Conservation (phyloP, 2,797 vertebrate species). For the Geotrypetes seraphini region DNA sequence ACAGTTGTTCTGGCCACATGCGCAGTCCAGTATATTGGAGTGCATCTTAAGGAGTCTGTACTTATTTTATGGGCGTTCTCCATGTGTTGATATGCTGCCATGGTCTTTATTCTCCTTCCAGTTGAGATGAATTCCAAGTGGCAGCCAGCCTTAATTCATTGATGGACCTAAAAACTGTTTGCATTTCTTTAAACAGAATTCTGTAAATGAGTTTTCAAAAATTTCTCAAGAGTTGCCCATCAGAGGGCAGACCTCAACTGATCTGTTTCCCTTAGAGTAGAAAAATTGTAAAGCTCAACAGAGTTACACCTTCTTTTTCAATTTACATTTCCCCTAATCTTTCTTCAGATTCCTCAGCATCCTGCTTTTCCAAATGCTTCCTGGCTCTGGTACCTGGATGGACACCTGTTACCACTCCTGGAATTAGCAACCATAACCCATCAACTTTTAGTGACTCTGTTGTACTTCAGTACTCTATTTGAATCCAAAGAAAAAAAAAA, state of each 20-base stretch:
- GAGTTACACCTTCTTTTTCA: not conserved
- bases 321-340: slow-evolving; percentile 1
- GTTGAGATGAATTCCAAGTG: slow-evolving; percentile 63
- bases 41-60: slow-evolving; percentile 5
- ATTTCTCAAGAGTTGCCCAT: slow-evolving; percentile 10
- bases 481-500: no score
- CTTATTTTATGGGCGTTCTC: slow-evolving; percentile 23
- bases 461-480: no score
- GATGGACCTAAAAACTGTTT: slow-evolving; percentile 62
- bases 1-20: not conserved
- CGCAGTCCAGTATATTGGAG: not conserved
- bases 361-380: slow-evolving; percentile 3
- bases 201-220: slow-evolving; percentile 17
- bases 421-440: not conserved
- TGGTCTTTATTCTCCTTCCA: slow-evolving; percentile 52
- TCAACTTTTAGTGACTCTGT: not conserved
- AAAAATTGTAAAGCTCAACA: not conserved
- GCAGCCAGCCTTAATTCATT: slow-evolving; percentile 67
- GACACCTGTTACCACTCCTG: not conserved
- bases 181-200: slow-evolving; percentile 38
- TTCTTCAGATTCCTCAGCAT: not conserved
- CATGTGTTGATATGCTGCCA: slow-evolving; percentile 42
- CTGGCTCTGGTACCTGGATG: not conserved
- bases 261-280: not conserved
- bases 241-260: slow-evolving; percentile 7